Percentiles rank a stretch among this genome's conserved stretches.
Conservation (phyloP, 2,797 vertebrate species). For the Silurus aristotelis region DNA sequence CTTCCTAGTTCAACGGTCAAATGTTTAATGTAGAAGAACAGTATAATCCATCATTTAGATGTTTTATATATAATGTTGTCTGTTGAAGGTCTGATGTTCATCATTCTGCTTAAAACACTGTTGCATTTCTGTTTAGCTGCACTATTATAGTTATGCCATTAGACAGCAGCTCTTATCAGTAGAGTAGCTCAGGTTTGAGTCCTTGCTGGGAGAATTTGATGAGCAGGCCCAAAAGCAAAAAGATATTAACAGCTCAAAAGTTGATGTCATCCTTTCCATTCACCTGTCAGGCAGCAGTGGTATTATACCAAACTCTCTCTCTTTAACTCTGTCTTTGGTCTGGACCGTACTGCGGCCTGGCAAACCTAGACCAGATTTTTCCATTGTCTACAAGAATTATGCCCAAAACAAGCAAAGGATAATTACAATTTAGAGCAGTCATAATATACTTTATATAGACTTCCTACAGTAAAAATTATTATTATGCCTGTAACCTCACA, state of each 20-base stretch:
- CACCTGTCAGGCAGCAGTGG: slow-evolving; percentile 59
- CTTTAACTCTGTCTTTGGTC: slow-evolving; percentile 50
- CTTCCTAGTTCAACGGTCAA: background rate
- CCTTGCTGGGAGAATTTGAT: slow-evolving; percentile 65
- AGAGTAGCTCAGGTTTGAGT: background rate
- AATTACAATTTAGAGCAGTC: slow-evolving; percentile 22
- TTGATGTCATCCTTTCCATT: slow-evolving; percentile 63
- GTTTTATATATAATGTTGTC: background rate
- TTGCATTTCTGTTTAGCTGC: background rate
- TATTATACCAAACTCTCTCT: slow-evolving; percentile 58
- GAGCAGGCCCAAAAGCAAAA: slow-evolving; percentile 60
- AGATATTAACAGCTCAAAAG: slow-evolving; percentile 67
- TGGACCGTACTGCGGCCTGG: slow-evolving; percentile 55
- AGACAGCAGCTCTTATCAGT: background rate
- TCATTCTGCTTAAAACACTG: background rate
- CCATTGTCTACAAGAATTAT: slow-evolving; percentile 42
- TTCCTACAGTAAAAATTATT: background rate
- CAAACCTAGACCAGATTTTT: slow-evolving; percentile 64
- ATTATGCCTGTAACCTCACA: background rate
- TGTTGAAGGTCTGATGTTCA: background rate
- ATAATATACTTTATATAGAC: slow-evolving; percentile 10
- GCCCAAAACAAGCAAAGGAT: slow-evolving; percentile 18
- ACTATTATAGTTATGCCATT: background rate
- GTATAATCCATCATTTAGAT: background rate
- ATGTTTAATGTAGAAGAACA: background rate